Conservation (phyloP, 2,888 invertebrate genomes). For the Smittia sp. region DNA sequence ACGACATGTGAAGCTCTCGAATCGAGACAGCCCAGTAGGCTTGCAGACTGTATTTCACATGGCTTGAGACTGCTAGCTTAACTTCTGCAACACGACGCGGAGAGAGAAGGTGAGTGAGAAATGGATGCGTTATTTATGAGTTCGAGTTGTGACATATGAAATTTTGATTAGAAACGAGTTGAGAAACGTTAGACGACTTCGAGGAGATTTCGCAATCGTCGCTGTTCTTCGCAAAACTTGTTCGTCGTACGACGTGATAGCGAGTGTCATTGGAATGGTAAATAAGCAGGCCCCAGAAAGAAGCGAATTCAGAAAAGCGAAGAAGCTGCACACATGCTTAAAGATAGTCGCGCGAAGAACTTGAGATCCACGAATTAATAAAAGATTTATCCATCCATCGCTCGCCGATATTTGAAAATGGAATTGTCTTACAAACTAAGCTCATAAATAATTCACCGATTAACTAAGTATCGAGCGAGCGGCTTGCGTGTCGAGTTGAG, state of each 20-base stretch:
- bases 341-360: no score
- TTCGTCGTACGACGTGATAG: no score
- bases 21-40: conserved; percentile 80
- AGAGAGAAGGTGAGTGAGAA: background rate
- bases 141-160: background rate
- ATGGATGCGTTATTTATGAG: background rate
- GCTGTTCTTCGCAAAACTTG: no score
- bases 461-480: no score
- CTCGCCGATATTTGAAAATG: no score
- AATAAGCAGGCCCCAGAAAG: background rate
- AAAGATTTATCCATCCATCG: no score
- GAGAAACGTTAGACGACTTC: background rate
- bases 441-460: no score
- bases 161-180: background rate
- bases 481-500: no score
- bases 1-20: conserved; percentile 69
- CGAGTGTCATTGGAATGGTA: background rate
- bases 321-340: no score
- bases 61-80: conserved; percentile 70
- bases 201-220: background rate
- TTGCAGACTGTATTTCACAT: conserved; percentile 69
- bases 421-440: no score
- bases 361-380: no score
- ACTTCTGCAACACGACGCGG: conserved; percentile 58
- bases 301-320: background rate